Percentiles rank a stretch among this genome's conserved stretches.
phyloP scores from a whole-genome alignment of 2,888 invertebrate genomes.

The Cetonia aurata region DNA sequence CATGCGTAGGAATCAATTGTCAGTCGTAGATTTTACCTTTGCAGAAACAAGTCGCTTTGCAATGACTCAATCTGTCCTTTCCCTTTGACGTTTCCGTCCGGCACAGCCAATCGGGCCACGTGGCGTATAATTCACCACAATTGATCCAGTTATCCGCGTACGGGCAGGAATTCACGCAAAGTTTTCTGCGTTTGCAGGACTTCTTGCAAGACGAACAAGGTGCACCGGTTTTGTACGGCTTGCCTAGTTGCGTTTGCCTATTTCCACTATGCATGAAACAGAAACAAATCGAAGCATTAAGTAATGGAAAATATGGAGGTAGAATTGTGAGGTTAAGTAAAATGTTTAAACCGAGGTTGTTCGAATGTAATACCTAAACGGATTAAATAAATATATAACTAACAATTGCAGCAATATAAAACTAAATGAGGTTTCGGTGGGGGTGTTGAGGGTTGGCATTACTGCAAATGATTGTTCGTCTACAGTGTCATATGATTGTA shows the following conservation, averaged over 20 bases:
- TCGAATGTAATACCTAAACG: too few relatives aligned
- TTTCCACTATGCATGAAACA: slow-evolving; percentile 74
- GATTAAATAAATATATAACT: too few relatives aligned
- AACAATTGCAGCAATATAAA: too few relatives aligned
- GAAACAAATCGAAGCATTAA: not conserved
- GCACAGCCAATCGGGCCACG: slow-evolving; percentile 75
- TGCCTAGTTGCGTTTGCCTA: slow-evolving; percentile 71
- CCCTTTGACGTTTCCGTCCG: slow-evolving; percentile 69
- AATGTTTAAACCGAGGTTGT: too few relatives aligned
- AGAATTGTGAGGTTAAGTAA: too few relatives aligned
- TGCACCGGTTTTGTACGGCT: slow-evolving; percentile 76
- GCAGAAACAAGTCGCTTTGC: slow-evolving; percentile 82
- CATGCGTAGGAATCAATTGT: slow-evolving; percentile 24
- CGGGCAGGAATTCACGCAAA: slow-evolving; percentile 82
- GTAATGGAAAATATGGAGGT: not conserved
- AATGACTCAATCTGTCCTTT: slow-evolving; percentile 69
- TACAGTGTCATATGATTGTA: too few relatives aligned
- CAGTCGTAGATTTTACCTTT: slow-evolving; percentile 69
- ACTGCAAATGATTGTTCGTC: too few relatives aligned
- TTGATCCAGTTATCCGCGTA: slow-evolving; percentile 80
- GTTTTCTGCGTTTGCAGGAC: slow-evolving; percentile 73
- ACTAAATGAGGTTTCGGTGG: too few relatives aligned
- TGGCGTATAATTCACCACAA: slow-evolving; percentile 74
- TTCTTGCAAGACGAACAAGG: slow-evolving; percentile 77
- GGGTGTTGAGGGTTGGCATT: too few relatives aligned